phyloP scores from a whole-genome alignment of 2,888 invertebrate species.

The Drosophila multiciliata region DNA sequence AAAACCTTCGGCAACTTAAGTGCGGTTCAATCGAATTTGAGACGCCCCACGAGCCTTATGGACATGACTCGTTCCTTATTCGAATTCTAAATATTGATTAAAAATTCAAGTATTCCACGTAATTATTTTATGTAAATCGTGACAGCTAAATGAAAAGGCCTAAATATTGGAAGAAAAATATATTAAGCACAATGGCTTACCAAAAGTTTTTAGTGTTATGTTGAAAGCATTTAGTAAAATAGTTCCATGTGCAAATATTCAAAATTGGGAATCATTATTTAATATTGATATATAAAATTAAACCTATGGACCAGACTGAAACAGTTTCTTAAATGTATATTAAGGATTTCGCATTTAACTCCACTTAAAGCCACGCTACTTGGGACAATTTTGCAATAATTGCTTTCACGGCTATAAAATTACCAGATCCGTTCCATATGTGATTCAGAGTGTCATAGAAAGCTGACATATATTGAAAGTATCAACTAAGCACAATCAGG shows the following conservation, averaged over 20 bases:
- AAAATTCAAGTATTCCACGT: not conserved
- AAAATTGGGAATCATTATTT: not conserved
- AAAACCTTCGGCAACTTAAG: slow-evolving; percentile 25
- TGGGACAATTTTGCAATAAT: too few relatives aligned
- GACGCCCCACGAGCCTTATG: slow-evolving; percentile 60
- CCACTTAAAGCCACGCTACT: too few relatives aligned
- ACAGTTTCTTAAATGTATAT: not conserved
- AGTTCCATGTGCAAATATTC: not conserved
- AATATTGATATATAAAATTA: not conserved
- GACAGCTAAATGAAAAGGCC: not conserved
- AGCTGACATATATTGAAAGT: too few relatives aligned
- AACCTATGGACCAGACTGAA: not conserved
- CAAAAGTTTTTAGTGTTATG: too few relatives aligned
- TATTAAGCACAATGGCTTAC: not conserved
- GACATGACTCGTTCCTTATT: slow-evolving; percentile 58
- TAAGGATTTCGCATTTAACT: not conserved
- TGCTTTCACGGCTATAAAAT: too few relatives aligned
- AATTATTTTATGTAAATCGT: not conserved
- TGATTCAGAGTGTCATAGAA: too few relatives aligned
- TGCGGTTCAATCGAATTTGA: slow-evolving; percentile 69
- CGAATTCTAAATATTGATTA: slow-evolving; percentile 33
- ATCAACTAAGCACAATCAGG: too few relatives aligned
- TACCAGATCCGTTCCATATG: too few relatives aligned
- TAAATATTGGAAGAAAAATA: too few relatives aligned
- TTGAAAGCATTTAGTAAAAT: not conserved